A percentile compares a stretch with the other conserved stretches of the same genome.
phyloP scores from a whole-genome alignment of 2,797 vertebrate genomes.

The Cynopterus sphinx region DNA sequence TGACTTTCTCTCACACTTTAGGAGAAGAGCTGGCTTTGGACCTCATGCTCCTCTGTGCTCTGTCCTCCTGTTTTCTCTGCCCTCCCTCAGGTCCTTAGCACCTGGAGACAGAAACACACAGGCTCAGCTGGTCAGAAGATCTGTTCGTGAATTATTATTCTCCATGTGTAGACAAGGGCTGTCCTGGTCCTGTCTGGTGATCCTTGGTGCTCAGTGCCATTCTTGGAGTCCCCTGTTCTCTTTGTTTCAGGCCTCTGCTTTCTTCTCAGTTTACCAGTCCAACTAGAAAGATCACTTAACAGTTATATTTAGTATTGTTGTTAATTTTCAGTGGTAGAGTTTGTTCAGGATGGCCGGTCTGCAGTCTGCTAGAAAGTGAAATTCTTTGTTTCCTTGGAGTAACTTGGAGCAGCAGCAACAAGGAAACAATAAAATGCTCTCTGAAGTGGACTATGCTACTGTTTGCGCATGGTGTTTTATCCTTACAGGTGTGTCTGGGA shows the following conservation, averaged over 20 bases:
- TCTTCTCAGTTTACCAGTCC: neutral
- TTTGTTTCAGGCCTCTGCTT: neutral
- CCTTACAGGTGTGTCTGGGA: neutral
- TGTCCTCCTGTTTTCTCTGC: neutral
- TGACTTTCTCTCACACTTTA: rapidly evolving
- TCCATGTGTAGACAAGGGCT: rapidly evolving
- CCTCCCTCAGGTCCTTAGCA: neutral
- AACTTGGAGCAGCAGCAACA: neutral
- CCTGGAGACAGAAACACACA: neutral
- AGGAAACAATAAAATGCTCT: neutral
- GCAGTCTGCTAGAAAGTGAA: neutral
- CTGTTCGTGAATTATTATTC: too few relatives aligned
- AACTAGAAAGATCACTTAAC: neutral
- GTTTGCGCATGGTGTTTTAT: neutral
- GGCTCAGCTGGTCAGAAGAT: neutral
- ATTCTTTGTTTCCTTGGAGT: neutral
- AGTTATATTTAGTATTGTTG: neutral
- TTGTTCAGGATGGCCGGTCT: neutral
- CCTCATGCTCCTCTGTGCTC: neutral
- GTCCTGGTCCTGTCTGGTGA: rapidly evolving
- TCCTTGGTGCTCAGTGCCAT: rapidly evolving
- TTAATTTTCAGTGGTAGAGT: neutral
- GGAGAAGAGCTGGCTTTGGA: neutral
- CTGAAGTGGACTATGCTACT: neutral
- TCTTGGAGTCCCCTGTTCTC: neutral